Base-by-base conservation (phyloP, 2,113 vertebrate species). In the Phylloscopus trochiloides region DNA sequence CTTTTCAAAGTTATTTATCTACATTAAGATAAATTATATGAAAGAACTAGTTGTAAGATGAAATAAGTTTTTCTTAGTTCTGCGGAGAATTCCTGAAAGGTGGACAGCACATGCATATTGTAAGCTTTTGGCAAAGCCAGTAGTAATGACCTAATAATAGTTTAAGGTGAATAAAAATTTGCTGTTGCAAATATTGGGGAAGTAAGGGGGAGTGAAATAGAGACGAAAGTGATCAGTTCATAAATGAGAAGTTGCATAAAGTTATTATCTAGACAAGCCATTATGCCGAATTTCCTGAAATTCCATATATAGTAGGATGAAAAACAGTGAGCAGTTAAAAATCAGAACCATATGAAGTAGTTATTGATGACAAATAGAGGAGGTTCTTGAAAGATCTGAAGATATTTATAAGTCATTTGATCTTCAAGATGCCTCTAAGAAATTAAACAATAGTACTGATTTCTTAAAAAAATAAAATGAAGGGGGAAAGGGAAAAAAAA, bases 271-370 rank as follows among this genome's bases (percentile, higher is more conserved):
- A 89, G 65, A 38, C 58, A 87, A 86, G 29, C 31, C 40, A 71
- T 88, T 74, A 77, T 34, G 52, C n/a, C 80, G 71, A 82, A 65
- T 94, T 94, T 89, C 70, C 58, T 90, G 86, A 88, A 93, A 88
- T 93, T 90, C 38, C 65, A 8, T 83, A 73, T 84, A 52, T 90
- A 93, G 76, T 74, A 91, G 55, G 40, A 71, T 88, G n/a, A 80
- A 80, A 92, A 93, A 52, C 42, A 70, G 68, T 59, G 52, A 90
- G 17, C 67, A 71, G n/a, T 86, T 94, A 92, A 90, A 85, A 90
- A 80, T 70, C 40, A 59, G 78, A 87, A 88, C 47, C 12, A 42
- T 58, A 50, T 70, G 48, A 86, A 93, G n/a, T 62, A 80, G 48
- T 54, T 95, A 76, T 19, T 88, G 70, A 79, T 63, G 73, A 67